Base-by-base conservation (phyloP, 2,888 invertebrate genomes). In the Caenorhabditis sp. region DNA sequence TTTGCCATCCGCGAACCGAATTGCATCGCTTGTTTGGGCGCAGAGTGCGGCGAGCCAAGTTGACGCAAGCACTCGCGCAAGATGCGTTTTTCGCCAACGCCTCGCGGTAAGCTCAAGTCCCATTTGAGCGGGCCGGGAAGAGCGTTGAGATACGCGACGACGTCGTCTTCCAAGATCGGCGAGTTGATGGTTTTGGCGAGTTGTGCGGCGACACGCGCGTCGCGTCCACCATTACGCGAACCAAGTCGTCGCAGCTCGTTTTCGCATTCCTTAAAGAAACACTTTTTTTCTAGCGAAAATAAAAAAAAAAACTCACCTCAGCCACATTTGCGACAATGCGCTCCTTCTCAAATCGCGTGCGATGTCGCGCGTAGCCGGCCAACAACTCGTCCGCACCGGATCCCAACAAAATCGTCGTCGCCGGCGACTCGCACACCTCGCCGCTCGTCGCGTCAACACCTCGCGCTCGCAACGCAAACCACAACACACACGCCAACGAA, bases 371-470 rank as follows among this genome's bases (percentile, higher is more conserved):
- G 88, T 97, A 97, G 1, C 97, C 97, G 59, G 94, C 96, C 87
- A 97, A 93, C 76, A 97, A 91, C 90, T 99, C 99, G 91, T 99
- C 99, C 0, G 97, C 97, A 8, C 97, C 97, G 90, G 94, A 94
- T 43, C 97, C 97, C 82, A 93, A 89, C 78, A 96, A 88, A 70
- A 95, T 68, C 37, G 79, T 62, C 8, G 61, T 58, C 1, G 81
- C 73, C 23, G 66, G 43, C 3, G 69, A 67, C 64, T 49, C 31
- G 8, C 69, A 53, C 8, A 31, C 8, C 36, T 71, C 57, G n/a
- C 55, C 43, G n/a, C 50, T 65, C 0, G 67, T 76, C 51, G 60
- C 62, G 51, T 78, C 76, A 19, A 69, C n/a, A 8, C 92, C 93
- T 75, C 89, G 86, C 3, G 93, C 95, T 84, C 92, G 90, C 58